Conservation (phyloP, 2,113 vertebrate genomes). For the Solea senegalensis region DNA sequence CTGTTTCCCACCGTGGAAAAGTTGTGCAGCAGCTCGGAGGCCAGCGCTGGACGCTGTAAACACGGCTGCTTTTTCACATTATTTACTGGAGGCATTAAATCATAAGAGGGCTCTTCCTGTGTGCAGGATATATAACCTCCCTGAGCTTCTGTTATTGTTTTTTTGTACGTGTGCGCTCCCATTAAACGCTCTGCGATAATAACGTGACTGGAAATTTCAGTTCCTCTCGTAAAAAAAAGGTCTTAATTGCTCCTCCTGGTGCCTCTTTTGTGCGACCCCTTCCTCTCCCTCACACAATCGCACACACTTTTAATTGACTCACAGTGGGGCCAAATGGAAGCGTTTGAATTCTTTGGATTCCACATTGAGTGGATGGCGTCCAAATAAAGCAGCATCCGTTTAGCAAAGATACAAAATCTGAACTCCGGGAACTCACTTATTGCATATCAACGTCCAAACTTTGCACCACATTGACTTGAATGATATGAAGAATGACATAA, state of each 20-base stretch:
- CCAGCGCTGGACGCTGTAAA: constrained; percentile 58
- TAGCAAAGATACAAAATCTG: constrained; percentile 4
- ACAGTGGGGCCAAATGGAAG: constrained; percentile 47
- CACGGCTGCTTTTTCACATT: constrained; percentile 57
- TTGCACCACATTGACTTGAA: neutral
- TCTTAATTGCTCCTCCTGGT: constrained; percentile 64
- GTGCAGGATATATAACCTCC: constrained; percentile 21
- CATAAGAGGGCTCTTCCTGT: constrained; percentile 71
- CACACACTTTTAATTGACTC: constrained; percentile 39
- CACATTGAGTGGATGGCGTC: neutral
- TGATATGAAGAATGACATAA: constrained; percentile 33
- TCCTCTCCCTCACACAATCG: constrained; percentile 21
- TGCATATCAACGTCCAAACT: constrained; percentile 9
- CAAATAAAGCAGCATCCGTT: constrained; percentile 13
- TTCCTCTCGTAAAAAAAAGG: constrained; percentile 69
- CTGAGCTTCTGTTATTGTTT: constrained; percentile 9
- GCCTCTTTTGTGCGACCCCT: constrained; percentile 40
- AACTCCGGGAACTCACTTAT: constrained; percentile 28
- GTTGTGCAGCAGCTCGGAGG: constrained; percentile 38
- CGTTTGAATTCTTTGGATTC: too few species aligned
- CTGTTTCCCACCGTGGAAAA: constrained; percentile 58
- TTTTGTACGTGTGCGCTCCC: constrained; percentile 20
- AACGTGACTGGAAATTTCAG: constrained; percentile 59
- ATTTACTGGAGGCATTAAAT: constrained; percentile 71
- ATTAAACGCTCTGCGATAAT: constrained; percentile 45